Evolutionary conservation across 1,140 invertebrate species (phyloP).

Genomic region (Onthophagus taurus): DNA sequence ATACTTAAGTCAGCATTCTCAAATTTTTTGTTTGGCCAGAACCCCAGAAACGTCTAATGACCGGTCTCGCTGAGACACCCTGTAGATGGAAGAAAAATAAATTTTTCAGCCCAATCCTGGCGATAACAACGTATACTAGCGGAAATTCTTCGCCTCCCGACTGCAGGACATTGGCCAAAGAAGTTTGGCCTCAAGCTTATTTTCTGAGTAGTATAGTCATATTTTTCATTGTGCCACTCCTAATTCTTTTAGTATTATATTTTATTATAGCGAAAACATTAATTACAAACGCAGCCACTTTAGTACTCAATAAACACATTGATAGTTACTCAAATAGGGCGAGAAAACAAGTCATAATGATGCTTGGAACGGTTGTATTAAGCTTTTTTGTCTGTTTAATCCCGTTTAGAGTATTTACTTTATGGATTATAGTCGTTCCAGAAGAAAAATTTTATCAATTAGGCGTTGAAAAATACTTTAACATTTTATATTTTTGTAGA

Average conservation of each 20-base stretch:
- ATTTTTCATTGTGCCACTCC: constrained; percentile 68
- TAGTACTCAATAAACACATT: constrained; percentile 48
- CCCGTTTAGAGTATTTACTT: constrained; percentile 71
- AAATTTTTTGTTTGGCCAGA: no score
- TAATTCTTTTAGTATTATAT: constrained; percentile 67
- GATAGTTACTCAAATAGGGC: constrained; percentile 52
- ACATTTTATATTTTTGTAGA: constrained; percentile 69
- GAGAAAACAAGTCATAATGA: constrained; percentile 63
- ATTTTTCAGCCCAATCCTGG: constrained; percentile 52
- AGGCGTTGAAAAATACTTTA: constrained; percentile 65
- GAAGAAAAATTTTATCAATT: constrained; percentile 47
- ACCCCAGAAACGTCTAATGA: no score
- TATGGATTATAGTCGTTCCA: constrained; percentile 66
- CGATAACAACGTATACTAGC: constrained; percentile 49
- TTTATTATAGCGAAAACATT: constrained; percentile 66
- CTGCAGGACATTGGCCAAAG: constrained; percentile 58
- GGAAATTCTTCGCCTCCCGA: constrained; percentile 45
- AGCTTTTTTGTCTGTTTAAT: constrained; percentile 81
- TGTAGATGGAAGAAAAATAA: no score
- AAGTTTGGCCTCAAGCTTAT: constrained; percentile 59
- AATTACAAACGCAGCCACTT: constrained; percentile 50
- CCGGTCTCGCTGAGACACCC: no score
- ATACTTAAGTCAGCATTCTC: no score
- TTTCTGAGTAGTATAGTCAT: constrained; percentile 60
- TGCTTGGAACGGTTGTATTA: constrained; percentile 74